Percentiles rank a stretch among this genome's conserved stretches.
phyloP scores from a whole-genome alignment of 1,140 invertebrate genomes.

The Phortica variegata region DNA sequence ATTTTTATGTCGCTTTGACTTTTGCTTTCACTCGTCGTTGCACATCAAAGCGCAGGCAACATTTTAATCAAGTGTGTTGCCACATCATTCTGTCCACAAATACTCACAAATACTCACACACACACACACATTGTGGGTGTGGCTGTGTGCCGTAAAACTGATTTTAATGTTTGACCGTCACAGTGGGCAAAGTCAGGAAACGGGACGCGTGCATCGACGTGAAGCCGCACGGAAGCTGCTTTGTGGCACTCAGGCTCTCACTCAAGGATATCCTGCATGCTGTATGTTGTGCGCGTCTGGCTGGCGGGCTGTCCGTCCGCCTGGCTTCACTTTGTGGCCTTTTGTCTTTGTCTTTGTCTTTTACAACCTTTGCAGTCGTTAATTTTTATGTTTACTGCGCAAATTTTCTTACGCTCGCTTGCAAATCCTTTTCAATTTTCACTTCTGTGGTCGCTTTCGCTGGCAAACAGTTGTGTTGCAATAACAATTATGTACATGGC shows the following conservation, averaged over 20 bases:
- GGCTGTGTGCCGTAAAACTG: constrained; percentile 42
- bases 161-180: constrained; percentile 39
- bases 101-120: no score
- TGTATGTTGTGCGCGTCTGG: no score
- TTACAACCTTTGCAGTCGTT: constrained; percentile 52
- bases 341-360: constrained; percentile 34
- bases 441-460: constrained; percentile 1
- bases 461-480: constrained; percentile 22
- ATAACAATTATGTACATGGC: constrained; percentile 49
- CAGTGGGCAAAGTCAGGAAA: constrained; percentile 1
- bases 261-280: no score
- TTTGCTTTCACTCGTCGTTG: no score
- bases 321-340: background rate
- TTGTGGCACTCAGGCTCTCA: no score
- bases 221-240: no score
- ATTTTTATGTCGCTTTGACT: no score
- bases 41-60: no score
- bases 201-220: background rate
- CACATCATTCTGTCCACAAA: constrained; percentile 17
- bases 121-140: constrained; percentile 27
- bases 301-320: no score
- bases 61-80: constrained; percentile 46
- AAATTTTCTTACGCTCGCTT: constrained; percentile 46
- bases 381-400: constrained; percentile 55
- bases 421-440: constrained; percentile 3